Percentiles rank a stretch among this genome's conserved stretches.
phyloP scores from a whole-genome alignment of 2,113 vertebrate species.

The Mandrillus leucophaeus region DNA sequence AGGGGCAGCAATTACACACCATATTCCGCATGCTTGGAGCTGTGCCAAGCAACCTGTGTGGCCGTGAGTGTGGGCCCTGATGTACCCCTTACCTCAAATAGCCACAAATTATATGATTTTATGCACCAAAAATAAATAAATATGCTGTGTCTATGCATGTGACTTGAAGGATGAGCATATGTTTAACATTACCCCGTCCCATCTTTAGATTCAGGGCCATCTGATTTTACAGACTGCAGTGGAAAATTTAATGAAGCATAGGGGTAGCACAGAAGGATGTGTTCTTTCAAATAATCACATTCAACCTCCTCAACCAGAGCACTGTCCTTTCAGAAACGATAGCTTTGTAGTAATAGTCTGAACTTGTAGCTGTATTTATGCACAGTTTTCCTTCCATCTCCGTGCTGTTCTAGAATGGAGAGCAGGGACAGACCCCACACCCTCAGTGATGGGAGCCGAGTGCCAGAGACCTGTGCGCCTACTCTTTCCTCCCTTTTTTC shows the following conservation, averaged over 20 bases:
- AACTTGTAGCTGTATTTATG: background rate
- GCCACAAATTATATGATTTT: background rate
- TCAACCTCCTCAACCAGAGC: background rate
- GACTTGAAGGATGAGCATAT: background rate
- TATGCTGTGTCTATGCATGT: background rate
- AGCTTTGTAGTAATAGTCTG: background rate
- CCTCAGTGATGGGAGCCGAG: background rate
- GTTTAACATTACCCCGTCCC: background rate
- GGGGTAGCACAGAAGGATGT: background rate
- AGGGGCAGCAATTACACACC: background rate
- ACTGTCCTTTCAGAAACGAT: background rate
- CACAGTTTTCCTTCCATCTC: conserved; percentile 48
- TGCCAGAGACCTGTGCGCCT: background rate
- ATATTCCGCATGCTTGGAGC: rapidly evolving
- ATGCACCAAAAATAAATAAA: background rate
- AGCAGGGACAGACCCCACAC: background rate
- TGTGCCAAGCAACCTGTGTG: background rate
- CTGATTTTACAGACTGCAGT: background rate
- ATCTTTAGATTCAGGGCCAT: background rate
- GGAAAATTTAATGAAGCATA: background rate
- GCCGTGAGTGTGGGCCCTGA: rapidly evolving
- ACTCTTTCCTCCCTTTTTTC: background rate
- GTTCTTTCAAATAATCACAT: background rate
- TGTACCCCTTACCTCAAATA: background rate
- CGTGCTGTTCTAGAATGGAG: conserved; percentile 26